A percentile compares a stretch with the other conserved stretches of the same genome.
Evolutionary conservation across 2,888 invertebrate species (phyloP).

Genomic region (Trichopria drosophilae): DNA sequence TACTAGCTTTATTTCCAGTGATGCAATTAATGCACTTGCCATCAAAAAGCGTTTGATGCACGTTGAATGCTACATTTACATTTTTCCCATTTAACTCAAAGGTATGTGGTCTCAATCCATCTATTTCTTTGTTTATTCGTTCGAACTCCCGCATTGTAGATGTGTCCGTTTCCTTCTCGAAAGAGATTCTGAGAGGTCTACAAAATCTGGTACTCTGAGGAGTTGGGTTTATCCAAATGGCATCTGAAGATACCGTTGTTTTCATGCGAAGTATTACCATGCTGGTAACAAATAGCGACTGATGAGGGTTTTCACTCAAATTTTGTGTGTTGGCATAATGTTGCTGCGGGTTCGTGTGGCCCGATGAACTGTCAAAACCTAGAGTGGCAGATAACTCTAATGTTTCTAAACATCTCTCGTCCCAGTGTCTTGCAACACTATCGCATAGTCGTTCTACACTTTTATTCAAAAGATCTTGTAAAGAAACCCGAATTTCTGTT

Average conservation of each 20-base stretch:
- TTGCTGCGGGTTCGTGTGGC: not conserved
- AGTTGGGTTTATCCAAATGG: not conserved
- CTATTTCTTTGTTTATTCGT: not conserved
- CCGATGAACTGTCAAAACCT: not conserved
- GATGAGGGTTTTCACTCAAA: not conserved
- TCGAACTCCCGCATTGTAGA: not conserved
- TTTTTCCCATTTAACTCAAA: too few species aligned
- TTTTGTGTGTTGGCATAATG: not conserved
- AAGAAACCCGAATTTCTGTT: not conserved
- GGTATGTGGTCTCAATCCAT: not conserved
- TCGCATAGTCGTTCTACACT: constrained; percentile 1
- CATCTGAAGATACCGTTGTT: not conserved
- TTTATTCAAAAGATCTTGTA: constrained; percentile 1
- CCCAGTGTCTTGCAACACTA: not conserved
- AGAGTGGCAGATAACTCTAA: not conserved
- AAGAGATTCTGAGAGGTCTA: not conserved
- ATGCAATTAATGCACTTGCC: too few species aligned
- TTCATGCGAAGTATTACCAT: not conserved
- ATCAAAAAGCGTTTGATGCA: too few species aligned
- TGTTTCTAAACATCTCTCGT: too few species aligned
- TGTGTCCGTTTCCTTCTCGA: not conserved
- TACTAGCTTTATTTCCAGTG: not conserved
- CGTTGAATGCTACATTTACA: constrained; percentile 1
- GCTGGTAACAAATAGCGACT: not conserved
- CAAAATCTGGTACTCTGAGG: not conserved